These are phyloP conservation scores for Drosophila ercepeae DNA, from an alignment of 1,140 invertebrate genomes.

Conservation along the genomic window DNA sequence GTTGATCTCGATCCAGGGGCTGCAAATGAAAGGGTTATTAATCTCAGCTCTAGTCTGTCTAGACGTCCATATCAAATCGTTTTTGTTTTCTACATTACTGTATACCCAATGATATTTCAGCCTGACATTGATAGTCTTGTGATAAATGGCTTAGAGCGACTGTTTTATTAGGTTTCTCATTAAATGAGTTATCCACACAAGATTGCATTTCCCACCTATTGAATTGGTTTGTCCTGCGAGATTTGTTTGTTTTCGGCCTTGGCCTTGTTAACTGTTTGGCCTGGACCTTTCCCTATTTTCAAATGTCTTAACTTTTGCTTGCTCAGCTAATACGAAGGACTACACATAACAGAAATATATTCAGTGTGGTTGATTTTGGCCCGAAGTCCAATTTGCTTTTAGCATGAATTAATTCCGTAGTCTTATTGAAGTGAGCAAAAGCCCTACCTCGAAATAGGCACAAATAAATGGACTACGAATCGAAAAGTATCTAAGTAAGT, in stretches of 20 bases:
- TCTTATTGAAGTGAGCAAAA: conserved; percentile 36
- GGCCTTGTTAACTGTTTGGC: conserved; percentile 7
- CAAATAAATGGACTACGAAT: not conserved
- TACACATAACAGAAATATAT: conserved; percentile 5
- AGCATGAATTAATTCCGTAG: conserved; percentile 44
- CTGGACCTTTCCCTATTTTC: conserved; percentile 39
- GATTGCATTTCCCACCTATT: conserved; percentile 58
- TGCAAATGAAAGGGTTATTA: conserved; percentile 50
- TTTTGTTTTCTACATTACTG: not conserved
- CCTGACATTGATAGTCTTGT: conserved; percentile 36
- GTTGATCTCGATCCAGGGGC: conserved; percentile 89
- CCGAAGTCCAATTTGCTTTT: conserved; percentile 38
- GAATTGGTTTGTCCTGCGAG: conserved; percentile 52
- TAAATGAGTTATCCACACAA: conserved; percentile 72
- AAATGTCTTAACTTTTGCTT: conserved; percentile 67
- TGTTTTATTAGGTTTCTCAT: conserved; percentile 72
- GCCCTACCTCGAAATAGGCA: not conserved
- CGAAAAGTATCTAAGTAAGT: not conserved
- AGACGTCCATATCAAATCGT: too few relatives aligned
- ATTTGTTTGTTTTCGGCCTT: not conserved
- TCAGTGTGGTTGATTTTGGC: conserved; percentile 1
- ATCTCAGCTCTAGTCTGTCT: not conserved
- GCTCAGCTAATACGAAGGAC: conserved; percentile 38
- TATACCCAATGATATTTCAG: not conserved
- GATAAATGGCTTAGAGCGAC: conserved; percentile 13